A percentile compares a stretch with the other conserved stretches of the same genome.
phyloP scores from a whole-genome alignment of 2,888 invertebrate genomes.

The Volucella bombylans region DNA sequence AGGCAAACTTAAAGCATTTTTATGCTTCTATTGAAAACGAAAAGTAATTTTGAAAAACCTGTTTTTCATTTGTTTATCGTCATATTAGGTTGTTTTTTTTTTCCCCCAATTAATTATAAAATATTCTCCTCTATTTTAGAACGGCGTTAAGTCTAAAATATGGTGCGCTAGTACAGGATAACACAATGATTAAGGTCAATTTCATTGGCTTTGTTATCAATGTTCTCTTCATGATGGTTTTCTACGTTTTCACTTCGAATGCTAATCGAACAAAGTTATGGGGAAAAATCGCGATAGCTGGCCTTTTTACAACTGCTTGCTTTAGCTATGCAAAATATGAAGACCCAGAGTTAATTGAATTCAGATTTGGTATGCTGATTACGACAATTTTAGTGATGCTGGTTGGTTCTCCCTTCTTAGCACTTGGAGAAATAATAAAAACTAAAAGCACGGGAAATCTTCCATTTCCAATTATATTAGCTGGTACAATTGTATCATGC shows the following conservation, averaged over 20 bases:
- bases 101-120: background rate
- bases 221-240: conserved; percentile 86
- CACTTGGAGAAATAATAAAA: conserved; percentile 88
- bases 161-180: conserved; percentile 88
- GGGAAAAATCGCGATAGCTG: conserved; percentile 84
- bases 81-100: background rate
- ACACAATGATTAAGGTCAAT: conserved; percentile 90
- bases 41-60: too few relatives aligned
- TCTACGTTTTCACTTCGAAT: conserved; percentile 85
- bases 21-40: too few relatives aligned
- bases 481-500: conserved; percentile 88
- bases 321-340: conserved; percentile 87
- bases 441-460: conserved; percentile 92
- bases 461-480: conserved; percentile 93
- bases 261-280: conserved; percentile 84
- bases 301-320: conserved; percentile 84
- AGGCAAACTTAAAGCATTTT: too few relatives aligned
- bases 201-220: conserved; percentile 88
- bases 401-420: conserved; percentile 88
- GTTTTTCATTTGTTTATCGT: background rate
- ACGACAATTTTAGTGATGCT: conserved; percentile 85
- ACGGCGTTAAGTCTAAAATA: conserved; percentile 89
- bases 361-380: conserved; percentile 87
- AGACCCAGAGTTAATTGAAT: conserved; percentile 86
- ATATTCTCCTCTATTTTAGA: conserved; percentile 82